Evolutionary conservation across 2,888 invertebrate species (phyloP).

Genomic region (Gnatocerus cornutus): DNA sequence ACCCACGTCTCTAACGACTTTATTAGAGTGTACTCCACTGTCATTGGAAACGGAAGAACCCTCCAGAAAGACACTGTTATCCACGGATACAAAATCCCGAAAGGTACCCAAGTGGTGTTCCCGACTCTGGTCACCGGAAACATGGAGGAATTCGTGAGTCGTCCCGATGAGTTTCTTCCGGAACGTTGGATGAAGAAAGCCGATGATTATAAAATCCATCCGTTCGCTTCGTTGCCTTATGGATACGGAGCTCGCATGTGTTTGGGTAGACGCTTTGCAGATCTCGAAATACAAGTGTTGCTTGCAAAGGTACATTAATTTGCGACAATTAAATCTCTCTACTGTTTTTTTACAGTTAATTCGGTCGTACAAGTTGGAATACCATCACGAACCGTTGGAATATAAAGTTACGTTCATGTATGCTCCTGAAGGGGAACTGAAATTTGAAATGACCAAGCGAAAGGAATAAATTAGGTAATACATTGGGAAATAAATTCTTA

Average conservation of each 20-base stretch:
- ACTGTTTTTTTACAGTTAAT: constrained; percentile 74
- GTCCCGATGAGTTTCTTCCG: constrained; percentile 79
- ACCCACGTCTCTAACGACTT: constrained; percentile 9
- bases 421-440: constrained; percentile 80
- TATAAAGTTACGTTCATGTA: constrained; percentile 74
- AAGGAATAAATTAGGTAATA: constrained; percentile 26
- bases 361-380: constrained; percentile 78
- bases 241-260: constrained; percentile 84
- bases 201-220: constrained; percentile 71
- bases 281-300: constrained; percentile 82
- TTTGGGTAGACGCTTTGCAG: constrained; percentile 83
- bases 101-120: constrained; percentile 86
- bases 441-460: constrained; percentile 73
- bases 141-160: constrained; percentile 78
- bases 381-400: constrained; percentile 77
- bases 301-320: constrained; percentile 75
- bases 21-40: constrained; percentile 82
- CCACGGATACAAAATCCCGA: constrained; percentile 83
- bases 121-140: constrained; percentile 82
- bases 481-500: neutral
- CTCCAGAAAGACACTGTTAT: constrained; percentile 81
- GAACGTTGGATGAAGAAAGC: constrained; percentile 81
- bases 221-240: constrained; percentile 85
- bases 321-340: neutral
- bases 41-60: constrained; percentile 83